Conservation (phyloP, 2,113 vertebrate species). For the Phrynosoma platyrhinos region DNA sequence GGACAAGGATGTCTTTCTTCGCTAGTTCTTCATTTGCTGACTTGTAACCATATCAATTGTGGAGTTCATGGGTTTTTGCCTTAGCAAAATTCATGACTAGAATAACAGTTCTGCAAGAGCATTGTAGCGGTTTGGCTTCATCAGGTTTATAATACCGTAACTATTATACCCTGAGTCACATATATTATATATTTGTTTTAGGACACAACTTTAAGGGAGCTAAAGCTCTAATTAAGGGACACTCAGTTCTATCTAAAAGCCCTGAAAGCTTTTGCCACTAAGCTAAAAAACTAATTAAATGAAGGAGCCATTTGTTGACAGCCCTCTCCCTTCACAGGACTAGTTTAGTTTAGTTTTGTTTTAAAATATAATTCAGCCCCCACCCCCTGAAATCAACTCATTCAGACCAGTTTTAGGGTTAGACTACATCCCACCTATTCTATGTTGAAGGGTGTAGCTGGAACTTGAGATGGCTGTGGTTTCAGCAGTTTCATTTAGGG, state of each 20-base stretch:
- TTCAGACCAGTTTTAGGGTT: background rate
- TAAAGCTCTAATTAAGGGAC: background rate
- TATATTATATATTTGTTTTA: background rate
- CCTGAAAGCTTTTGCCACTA: background rate
- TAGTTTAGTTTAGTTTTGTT: background rate
- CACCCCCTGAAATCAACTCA: background rate
- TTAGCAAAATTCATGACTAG: background rate
- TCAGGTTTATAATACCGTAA: background rate
- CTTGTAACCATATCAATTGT: accelerated
- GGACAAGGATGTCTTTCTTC: background rate
- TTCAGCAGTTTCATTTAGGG: background rate
- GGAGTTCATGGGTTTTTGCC: background rate
- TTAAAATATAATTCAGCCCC: background rate
- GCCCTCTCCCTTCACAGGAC: too few species aligned
- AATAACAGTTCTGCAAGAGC: background rate
- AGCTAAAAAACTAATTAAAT: background rate
- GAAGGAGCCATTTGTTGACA: background rate
- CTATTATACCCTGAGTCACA: too few species aligned
- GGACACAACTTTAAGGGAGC: background rate
- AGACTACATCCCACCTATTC: background rate
- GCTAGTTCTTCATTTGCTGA: background rate
- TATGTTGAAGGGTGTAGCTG: background rate
- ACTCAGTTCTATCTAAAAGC: background rate
- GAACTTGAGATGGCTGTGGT: background rate
- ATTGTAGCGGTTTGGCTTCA: background rate